These are phyloP conservation scores for Megalops atlanticus DNA, from an alignment of 2,113 vertebrate species.

Conservation along the genomic window DNA sequence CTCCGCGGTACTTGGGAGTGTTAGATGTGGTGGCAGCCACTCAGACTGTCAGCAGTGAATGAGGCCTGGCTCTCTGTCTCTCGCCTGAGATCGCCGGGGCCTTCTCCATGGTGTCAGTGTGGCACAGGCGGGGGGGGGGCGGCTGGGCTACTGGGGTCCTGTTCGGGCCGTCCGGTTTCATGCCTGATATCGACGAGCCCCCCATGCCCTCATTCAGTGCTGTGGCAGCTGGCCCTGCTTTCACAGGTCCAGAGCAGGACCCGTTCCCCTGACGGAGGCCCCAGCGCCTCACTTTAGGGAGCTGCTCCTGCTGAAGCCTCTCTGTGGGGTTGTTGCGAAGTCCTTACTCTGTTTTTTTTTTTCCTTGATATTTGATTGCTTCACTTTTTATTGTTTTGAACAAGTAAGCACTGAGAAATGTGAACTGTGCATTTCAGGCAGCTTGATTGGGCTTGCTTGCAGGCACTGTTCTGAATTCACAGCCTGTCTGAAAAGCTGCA, in stretches of 20 bases:
- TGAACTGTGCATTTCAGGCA: background rate
- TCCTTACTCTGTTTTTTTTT: background rate
- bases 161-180: too few species aligned
- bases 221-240: too few species aligned
- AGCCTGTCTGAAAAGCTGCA: too few species aligned
- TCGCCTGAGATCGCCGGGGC: background rate
- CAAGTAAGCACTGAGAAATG: background rate
- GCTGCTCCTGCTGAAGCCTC: background rate
- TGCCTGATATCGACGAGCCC: too few species aligned
- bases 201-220: too few species aligned
- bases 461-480: too few species aligned
- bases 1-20: too few species aligned
- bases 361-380: background rate
- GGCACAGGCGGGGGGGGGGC: too few species aligned
- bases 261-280: too few species aligned
- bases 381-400: background rate
- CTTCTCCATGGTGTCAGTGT: background rate
- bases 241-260: too few species aligned
- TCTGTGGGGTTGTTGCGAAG: background rate
- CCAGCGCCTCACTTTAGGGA: background rate
- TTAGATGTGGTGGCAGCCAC: background rate
- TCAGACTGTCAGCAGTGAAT: background rate
- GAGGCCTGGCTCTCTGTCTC: background rate
- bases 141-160: too few species aligned
- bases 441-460: too few species aligned